Percentiles rank a stretch among this genome's conserved stretches.
phyloP scores from a whole-genome alignment of 2,113 vertebrate genomes.

The Heterotilapia buettikoferi region DNA sequence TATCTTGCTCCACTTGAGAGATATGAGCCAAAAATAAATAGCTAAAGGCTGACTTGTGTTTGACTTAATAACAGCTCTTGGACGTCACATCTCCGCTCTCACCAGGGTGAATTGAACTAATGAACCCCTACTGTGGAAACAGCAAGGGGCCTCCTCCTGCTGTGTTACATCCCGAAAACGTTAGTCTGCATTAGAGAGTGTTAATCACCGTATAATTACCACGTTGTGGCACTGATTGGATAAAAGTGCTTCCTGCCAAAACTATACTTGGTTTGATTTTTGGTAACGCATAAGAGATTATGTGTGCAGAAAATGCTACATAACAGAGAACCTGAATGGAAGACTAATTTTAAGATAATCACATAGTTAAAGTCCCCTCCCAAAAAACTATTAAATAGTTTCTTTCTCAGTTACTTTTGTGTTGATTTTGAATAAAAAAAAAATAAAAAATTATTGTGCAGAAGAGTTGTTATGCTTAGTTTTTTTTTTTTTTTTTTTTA shows the following conservation, averaged over 20 bases:
- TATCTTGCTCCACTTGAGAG: not conserved
- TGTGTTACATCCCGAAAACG: not conserved
- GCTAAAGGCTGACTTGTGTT: not conserved
- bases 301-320: not conserved
- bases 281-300: not conserved
- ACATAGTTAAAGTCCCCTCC: not conserved
- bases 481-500: too few relatives aligned
- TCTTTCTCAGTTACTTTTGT: not conserved
- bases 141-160: not conserved
- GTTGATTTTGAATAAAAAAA: not conserved
- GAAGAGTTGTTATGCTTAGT: not conserved
- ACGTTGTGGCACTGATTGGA: not conserved
- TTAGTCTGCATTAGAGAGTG: not conserved
- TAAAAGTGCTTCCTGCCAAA: not conserved
- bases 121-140: constrained; percentile 13
- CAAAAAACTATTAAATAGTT: not conserved
- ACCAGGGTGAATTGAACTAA: constrained; percentile 18
- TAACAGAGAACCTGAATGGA: not conserved
- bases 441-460: not conserved
- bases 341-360: not conserved
- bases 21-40: not conserved
- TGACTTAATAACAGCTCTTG: not conserved
- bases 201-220: constrained; percentile 7
- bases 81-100: not conserved
- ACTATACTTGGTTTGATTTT: not conserved